Evolutionary conservation across 2,888 invertebrate species (phyloP).

Genomic region (Yponomeuta cagnagella): DNA sequence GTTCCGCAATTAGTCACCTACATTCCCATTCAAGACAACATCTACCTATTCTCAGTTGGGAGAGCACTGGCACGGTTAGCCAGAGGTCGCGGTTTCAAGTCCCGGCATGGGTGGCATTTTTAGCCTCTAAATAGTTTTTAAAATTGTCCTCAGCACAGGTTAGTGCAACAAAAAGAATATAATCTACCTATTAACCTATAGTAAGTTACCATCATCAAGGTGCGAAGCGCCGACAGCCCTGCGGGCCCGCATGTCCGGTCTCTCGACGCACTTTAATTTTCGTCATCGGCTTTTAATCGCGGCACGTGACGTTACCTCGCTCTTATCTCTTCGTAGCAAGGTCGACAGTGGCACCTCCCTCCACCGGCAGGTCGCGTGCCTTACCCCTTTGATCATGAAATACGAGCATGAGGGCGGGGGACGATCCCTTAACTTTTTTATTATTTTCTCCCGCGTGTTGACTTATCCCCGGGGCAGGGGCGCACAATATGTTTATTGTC

Average conservation of each 20-base stretch:
- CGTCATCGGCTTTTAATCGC: slow-evolving; percentile 18
- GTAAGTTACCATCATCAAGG: not conserved
- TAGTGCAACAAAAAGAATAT: too few relatives aligned
- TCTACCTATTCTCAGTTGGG: too few relatives aligned
- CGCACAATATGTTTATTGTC: slow-evolving; percentile 33
- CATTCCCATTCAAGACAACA: too few relatives aligned
- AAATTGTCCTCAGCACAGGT: too few relatives aligned
- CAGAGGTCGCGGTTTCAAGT: too few relatives aligned
- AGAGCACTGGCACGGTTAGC: too few relatives aligned
- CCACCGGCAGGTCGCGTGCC: slow-evolving; percentile 12
- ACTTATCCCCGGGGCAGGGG: slow-evolving; percentile 4
- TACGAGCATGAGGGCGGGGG: slow-evolving; percentile 22
- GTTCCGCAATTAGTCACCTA: too few relatives aligned
- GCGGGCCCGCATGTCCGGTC: slow-evolving; percentile 13
- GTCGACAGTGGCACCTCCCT: not conserved
- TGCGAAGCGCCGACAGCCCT: not conserved
- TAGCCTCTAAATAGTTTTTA: too few relatives aligned
- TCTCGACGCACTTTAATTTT: slow-evolving; percentile 17
- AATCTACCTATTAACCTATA: too few relatives aligned
- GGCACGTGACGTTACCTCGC: not conserved
- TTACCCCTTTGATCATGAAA: slow-evolving; percentile 25
- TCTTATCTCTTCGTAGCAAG: not conserved
- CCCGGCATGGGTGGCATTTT: too few relatives aligned
- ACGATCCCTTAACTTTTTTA: slow-evolving; percentile 21
- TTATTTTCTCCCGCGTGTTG: slow-evolving; percentile 20